Evolutionary conservation across 2,888 invertebrate species (phyloP).

Genomic region (Pediacus dermestoides): DNA sequence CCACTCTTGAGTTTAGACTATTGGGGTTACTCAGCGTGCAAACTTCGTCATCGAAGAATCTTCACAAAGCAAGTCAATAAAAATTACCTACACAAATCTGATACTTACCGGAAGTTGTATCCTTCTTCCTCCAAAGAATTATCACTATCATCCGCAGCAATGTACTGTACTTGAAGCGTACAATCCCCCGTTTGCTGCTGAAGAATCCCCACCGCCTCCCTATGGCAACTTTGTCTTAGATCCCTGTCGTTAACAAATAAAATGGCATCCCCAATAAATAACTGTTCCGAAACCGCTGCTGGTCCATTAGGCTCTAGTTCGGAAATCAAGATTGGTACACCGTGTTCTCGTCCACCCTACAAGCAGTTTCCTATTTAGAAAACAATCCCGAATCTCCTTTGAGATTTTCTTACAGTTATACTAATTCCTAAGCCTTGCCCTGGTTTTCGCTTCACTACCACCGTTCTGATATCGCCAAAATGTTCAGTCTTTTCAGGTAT

Average conservation of each 20-base stretch:
- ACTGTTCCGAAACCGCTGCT: constrained; percentile 67
- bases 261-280: constrained; percentile 83
- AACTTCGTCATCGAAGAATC: constrained; percentile 52
- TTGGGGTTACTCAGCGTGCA: constrained; percentile 43
- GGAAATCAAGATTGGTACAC: constrained; percentile 80
- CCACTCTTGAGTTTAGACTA: constrained; percentile 43
- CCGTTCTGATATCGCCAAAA: constrained; percentile 58
- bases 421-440: constrained; percentile 81
- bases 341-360: constrained; percentile 82
- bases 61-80: constrained; percentile 21
- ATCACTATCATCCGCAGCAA: constrained; percentile 68
- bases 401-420: constrained; percentile 69
- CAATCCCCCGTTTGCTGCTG: constrained; percentile 76
- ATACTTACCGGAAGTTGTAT: constrained; percentile 50
- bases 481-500: constrained; percentile 41
- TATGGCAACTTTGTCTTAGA: constrained; percentile 73
- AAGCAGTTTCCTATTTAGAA: too few species aligned
- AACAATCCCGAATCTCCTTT: constrained; percentile 3
- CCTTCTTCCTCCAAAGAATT: constrained; percentile 60
- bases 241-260: constrained; percentile 76
- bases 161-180: constrained; percentile 72
- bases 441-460: constrained; percentile 67
- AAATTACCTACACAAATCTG: constrained; percentile 32
- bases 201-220: constrained; percentile 75
- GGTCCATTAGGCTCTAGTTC: constrained; percentile 77